Evolutionary conservation across 2,888 invertebrate species (phyloP).

Genomic region (Polyommatus iphigenia): DNA sequence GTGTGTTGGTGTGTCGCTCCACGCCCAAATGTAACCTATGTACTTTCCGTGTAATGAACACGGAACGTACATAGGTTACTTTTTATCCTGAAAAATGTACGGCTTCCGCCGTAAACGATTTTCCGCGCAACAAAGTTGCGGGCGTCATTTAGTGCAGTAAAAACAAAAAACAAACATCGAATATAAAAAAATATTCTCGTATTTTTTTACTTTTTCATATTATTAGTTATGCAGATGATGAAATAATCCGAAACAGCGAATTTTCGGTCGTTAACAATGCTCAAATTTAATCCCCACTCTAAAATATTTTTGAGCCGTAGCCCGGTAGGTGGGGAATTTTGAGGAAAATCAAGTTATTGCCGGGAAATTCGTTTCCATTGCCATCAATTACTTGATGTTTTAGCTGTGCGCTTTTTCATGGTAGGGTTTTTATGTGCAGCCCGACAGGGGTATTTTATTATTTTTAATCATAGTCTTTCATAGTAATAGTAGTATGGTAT

Average conservation of each 20-base stretch:
- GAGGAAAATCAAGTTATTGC: background rate
- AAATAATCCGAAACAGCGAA: background rate
- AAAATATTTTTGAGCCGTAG: background rate
- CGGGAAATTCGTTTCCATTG: background rate
- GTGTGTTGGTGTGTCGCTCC: too few species aligned
- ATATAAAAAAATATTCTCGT: too few species aligned
- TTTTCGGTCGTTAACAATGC: background rate
- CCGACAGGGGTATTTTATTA: background rate
- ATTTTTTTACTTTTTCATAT: too few species aligned
- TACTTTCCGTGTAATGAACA: too few species aligned
- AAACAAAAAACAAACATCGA: too few species aligned
- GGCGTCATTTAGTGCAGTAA: too few species aligned
- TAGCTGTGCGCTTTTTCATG: background rate
- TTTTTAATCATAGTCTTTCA: background rate
- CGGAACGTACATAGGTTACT: too few species aligned
- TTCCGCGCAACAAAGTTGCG: background rate
- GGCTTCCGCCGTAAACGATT: background rate
- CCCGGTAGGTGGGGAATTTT: background rate
- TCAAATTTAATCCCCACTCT: background rate
- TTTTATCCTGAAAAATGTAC: too few species aligned
- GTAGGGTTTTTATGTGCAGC: background rate
- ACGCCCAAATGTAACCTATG: too few species aligned
- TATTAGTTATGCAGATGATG: background rate
- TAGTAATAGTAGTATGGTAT: too few species aligned
- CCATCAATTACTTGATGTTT: constrained; percentile 4